phyloP scores from a whole-genome alignment of 2,113 vertebrate species.

The Neolamprologus longior region DNA sequence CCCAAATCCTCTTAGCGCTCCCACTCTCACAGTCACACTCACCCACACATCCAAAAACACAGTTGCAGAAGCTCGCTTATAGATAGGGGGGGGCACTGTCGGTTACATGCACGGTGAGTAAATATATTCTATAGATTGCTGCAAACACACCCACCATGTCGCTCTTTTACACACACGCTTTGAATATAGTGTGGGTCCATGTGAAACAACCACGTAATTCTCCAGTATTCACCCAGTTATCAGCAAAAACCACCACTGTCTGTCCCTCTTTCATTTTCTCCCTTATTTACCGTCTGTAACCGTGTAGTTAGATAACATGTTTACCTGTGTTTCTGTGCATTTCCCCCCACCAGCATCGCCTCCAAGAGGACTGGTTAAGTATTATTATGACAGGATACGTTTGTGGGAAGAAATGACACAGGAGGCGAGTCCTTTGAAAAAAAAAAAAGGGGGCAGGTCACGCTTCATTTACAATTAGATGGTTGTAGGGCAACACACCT shows the following conservation, averaged over 20 bases:
- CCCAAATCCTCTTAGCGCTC: conserved; percentile 54
- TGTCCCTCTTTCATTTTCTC: not conserved
- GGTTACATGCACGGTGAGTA: conserved; percentile 15
- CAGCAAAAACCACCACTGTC: conserved; percentile 18
- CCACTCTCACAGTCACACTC: conserved; percentile 52
- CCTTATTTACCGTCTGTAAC: conserved; percentile 10
- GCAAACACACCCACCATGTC: not conserved
- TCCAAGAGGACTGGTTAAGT: conserved; percentile 26
- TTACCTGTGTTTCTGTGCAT: conserved; percentile 11
- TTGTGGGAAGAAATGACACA: not conserved
- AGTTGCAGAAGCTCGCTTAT: conserved; percentile 24
- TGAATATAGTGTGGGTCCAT: not conserved
- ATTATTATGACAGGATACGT: conserved; percentile 20
- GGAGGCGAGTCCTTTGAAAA: conserved; percentile 6
- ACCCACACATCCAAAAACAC: conserved; percentile 48
- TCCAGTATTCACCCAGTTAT: conserved; percentile 27
- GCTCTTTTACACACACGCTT: not conserved
- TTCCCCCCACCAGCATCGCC: not conserved
- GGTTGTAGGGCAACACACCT: conserved; percentile 24
- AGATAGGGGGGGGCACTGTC: not conserved
- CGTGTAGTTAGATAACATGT: conserved; percentile 20
- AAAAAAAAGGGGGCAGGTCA: not conserved
- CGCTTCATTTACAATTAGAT: conserved; percentile 34
- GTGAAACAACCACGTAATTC: conserved; percentile 4
- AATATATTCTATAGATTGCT: conserved; percentile 40